phyloP scores from a whole-genome alignment of 92 coral and sea anemone species.

The Heteractis magnifica region DNA sequence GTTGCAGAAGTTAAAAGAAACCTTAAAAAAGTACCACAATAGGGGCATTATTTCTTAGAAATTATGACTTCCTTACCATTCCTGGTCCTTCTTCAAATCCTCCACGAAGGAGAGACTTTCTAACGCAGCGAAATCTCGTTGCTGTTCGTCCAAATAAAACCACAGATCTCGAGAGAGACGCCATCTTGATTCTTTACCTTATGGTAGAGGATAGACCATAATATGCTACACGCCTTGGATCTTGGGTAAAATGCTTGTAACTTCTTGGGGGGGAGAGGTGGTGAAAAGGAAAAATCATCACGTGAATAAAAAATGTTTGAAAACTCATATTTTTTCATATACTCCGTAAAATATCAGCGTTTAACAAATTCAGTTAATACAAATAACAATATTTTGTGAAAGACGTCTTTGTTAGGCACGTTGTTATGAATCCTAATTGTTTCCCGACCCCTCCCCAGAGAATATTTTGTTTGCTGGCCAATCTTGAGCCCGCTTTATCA shows the following conservation, averaged over 20 bases:
- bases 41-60: not conserved
- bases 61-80: constrained; percentile 43
- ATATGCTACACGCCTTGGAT: constrained; percentile 17
- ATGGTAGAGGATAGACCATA: constrained; percentile 40
- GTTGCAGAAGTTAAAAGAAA: no score
- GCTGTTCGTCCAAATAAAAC: constrained; percentile 94
- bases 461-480: constrained; percentile 21
- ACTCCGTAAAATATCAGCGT: no score
- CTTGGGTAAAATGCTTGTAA: constrained; percentile 5
- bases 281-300: no score
- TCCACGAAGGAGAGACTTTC: constrained; percentile 70
- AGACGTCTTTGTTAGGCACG: no score
- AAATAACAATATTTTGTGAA: not conserved
- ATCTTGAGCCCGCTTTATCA: constrained; percentile 19
- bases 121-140: constrained; percentile 76
- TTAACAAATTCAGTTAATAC: not conserved
- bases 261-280: constrained; percentile 8
- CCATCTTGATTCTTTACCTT: constrained; percentile 69
- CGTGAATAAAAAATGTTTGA: no score
- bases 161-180: constrained; percentile 75
- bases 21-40: not conserved
- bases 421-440: no score
- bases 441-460: not conserved
- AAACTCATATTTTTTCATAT: not conserved
- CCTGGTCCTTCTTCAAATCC: constrained; percentile 91